Conservation (phyloP, 2,888 invertebrate species). For the Penaeus monodon region DNA sequence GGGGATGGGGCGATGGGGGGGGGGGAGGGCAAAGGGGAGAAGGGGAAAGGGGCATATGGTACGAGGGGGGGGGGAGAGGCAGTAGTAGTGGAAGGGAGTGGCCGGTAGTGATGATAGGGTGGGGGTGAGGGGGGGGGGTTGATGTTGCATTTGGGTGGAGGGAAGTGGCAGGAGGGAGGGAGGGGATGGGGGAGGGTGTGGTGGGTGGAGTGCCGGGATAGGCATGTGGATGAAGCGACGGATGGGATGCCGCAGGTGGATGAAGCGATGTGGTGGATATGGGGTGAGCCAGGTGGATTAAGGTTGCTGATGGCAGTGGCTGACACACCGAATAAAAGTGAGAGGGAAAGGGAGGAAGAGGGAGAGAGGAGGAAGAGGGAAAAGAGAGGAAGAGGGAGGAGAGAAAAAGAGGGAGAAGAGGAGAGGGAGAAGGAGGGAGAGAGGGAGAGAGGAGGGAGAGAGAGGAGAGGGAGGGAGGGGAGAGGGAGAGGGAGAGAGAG, state of each 20-base stretch:
- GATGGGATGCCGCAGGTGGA: too few species aligned
- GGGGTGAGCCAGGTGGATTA: too few species aligned
- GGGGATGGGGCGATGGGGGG: not conserved
- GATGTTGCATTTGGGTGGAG: not conserved
- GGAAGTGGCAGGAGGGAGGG: not conserved
- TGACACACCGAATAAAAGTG: too few species aligned
- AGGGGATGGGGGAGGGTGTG: conserved; percentile 3
- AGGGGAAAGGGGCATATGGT: not conserved
- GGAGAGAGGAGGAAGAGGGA: not conserved
- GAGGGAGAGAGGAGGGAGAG: too few species aligned
- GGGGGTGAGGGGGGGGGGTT: not conserved
- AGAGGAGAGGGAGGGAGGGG: not conserved
- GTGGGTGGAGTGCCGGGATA: not conserved
- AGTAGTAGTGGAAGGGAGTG: not conserved
- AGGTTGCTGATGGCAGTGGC: too few species aligned
- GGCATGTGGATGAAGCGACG: too few species aligned
- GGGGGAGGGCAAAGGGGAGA: not conserved
- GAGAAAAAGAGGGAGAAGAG: accelerated
- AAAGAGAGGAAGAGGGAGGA: not conserved
- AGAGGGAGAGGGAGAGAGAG: not conserved
- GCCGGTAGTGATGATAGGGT: too few species aligned
- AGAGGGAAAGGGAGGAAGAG: not conserved
- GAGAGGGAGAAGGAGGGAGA: too few species aligned
- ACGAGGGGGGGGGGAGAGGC: not conserved
- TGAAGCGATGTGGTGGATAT: too few species aligned